Conservation (phyloP, 2,888 invertebrate genomes). For the Psylliodes chrysocephalus region DNA sequence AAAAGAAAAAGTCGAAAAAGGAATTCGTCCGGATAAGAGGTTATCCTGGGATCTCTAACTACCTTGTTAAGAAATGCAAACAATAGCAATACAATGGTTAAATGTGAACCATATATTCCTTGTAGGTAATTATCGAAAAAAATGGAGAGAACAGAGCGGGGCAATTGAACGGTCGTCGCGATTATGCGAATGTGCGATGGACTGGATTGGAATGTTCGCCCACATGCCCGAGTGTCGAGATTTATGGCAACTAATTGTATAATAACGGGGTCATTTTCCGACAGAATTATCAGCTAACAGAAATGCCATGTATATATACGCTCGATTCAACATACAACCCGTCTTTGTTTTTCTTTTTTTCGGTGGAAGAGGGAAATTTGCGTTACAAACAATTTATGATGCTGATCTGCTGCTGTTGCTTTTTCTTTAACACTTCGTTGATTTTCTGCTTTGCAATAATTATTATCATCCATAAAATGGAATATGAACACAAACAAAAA, state of each 20-base stretch:
- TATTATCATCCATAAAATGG: too few species aligned
- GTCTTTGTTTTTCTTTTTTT: too few species aligned
- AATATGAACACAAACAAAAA: too few species aligned
- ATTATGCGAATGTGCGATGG: conserved; percentile 25
- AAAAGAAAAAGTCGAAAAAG: conserved; percentile 18
- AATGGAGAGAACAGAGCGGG: conserved; percentile 34
- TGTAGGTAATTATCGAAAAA: conserved; percentile 43
- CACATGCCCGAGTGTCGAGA: conserved; percentile 25
- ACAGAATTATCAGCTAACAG: conserved; percentile 5
- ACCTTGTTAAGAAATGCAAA: conserved; percentile 45
- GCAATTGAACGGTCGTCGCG: conserved; percentile 22
- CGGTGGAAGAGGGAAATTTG: too few species aligned
- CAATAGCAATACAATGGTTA: conserved; percentile 45
- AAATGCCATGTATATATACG: background rate
- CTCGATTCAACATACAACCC: background rate
- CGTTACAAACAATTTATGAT: too few species aligned
- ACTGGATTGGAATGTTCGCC: conserved; percentile 26
- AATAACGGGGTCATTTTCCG: conserved; percentile 15
- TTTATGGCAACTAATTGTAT: conserved; percentile 26
- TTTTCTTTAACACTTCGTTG: too few species aligned
- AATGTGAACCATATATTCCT: conserved; percentile 43
- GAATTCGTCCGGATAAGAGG: conserved; percentile 41
- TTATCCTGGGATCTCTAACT: conserved; percentile 39
- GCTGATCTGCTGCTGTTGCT: too few species aligned
- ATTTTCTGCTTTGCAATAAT: too few species aligned